A percentile compares a stretch with the other conserved stretches of the same genome.
Evolutionary conservation across 2,797 vertebrate species (phyloP).

Genomic region (Semaprochilodus insignis): DNA sequence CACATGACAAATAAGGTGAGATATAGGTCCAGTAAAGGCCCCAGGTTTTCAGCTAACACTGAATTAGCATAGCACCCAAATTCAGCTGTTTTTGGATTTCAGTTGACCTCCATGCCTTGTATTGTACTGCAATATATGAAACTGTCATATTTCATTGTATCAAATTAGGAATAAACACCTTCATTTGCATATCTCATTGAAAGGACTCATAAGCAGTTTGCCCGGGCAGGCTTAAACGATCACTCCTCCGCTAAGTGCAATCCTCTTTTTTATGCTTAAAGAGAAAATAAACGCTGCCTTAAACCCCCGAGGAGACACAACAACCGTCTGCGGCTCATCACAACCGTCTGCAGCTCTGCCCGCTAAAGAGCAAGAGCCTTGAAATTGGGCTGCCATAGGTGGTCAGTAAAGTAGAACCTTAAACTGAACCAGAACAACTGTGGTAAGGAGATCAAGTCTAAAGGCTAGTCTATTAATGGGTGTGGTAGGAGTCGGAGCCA

Average conservation of each 20-base stretch:
- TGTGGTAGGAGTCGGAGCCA: neutral
- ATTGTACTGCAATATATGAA: no score
- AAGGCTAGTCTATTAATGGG: neutral
- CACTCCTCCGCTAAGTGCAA: constrained; percentile 15
- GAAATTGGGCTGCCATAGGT: neutral
- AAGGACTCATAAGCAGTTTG: constrained; percentile 39
- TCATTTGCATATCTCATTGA: neutral
- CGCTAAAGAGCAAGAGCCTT: neutral
- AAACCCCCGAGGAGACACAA: constrained; percentile 41
- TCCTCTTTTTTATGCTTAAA: constrained; percentile 28
- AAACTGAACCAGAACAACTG: neutral
- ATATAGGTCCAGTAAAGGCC: neutral
- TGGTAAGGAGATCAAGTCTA: constrained; percentile 8
- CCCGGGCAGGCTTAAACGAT: constrained; percentile 34
- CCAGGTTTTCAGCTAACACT: neutral
- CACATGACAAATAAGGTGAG: no score
- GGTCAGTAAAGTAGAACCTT: neutral
- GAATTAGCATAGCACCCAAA: neutral
- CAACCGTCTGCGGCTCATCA: constrained; percentile 5
- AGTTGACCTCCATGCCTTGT: neutral
- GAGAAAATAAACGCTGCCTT: neutral
- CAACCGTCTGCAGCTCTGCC: neutral
- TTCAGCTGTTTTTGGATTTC: neutral
- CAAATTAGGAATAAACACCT: constrained; percentile 13
- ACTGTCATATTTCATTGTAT: no score